phyloP scores from a whole-genome alignment of 2,888 invertebrate genomes.

The Trissonchulus latispiculum region DNA sequence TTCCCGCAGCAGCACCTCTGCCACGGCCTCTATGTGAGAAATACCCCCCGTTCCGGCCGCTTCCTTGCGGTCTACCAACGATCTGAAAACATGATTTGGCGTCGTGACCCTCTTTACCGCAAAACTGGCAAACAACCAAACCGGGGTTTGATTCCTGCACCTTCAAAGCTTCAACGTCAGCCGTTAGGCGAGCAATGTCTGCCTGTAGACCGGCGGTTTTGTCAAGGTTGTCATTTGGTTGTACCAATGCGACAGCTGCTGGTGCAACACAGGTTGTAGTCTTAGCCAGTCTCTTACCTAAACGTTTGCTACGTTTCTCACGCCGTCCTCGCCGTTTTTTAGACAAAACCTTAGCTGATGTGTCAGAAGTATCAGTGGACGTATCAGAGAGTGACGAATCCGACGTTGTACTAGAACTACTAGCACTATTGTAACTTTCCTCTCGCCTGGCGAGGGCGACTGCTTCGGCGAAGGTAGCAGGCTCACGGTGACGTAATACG shows the following conservation, averaged over 20 bases:
- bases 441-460: not conserved
- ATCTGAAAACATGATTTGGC: not conserved
- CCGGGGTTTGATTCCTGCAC: not conserved
- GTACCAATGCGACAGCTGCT: not conserved
- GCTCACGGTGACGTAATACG: not conserved
- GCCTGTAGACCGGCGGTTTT: not conserved
- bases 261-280: not conserved
- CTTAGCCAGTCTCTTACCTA: too few species aligned
- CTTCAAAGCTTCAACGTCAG: not conserved
- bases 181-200: not conserved
- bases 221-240: not conserved
- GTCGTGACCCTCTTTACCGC: not conserved
- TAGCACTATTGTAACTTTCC: not conserved
- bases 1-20: not conserved
- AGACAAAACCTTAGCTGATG: not conserved
- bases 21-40: not conserved
- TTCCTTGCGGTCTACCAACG: not conserved
- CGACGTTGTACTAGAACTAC: not conserved
- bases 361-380: too few species aligned
- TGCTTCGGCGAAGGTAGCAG: not conserved
- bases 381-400: too few species aligned
- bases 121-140: not conserved
- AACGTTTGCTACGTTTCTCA: not conserved
- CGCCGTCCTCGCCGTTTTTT: too few species aligned
- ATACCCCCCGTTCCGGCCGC: too few species aligned